A percentile compares a stretch with the other conserved stretches of the same genome.
Conservation (phyloP, 2,888 invertebrate genomes). For the Julus scandinavius region DNA sequence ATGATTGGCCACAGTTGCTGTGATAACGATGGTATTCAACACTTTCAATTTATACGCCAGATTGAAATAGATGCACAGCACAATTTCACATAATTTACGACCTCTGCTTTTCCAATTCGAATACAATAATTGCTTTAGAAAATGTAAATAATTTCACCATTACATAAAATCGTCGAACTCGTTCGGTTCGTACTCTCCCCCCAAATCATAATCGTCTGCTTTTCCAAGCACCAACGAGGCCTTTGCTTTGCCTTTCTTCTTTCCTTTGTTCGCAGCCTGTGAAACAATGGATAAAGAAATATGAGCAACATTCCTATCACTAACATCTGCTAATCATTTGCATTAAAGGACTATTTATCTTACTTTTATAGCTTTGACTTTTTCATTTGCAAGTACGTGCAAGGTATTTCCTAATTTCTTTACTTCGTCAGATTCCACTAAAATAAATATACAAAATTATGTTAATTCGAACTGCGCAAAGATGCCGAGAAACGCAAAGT, state of each 20-base stretch:
- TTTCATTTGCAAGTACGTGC: constrained; percentile 87
- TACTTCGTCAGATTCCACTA: constrained; percentile 82
- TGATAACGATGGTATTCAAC: not conserved
- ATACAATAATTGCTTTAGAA: constrained; percentile 21
- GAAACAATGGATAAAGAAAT: too few species aligned
- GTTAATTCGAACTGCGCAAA: not conserved
- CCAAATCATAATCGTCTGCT: constrained; percentile 55
- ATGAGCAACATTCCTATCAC: too few species aligned
- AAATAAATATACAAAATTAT: constrained; percentile 63
- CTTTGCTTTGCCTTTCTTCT: constrained; percentile 55
- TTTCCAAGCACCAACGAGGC: constrained; percentile 56
- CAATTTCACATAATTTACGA: constrained; percentile 33
- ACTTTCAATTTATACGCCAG: not conserved
- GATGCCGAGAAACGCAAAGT: not conserved
- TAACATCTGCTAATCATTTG: not conserved
- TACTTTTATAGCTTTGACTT: constrained; percentile 76
- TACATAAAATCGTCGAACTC: constrained; percentile 59
- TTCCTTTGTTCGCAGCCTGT: constrained; percentile 55
- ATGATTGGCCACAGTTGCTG: constrained; percentile 33
- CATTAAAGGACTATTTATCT: not conserved
- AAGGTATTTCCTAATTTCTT: constrained; percentile 86
- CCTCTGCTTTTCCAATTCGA: not conserved
- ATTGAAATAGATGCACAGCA: constrained; percentile 33
- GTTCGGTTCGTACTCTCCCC: constrained; percentile 54
- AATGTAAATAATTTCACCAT: constrained; percentile 31